phyloP scores from a whole-genome alignment of 2,888 invertebrate genomes.

The Protonemura montana region DNA sequence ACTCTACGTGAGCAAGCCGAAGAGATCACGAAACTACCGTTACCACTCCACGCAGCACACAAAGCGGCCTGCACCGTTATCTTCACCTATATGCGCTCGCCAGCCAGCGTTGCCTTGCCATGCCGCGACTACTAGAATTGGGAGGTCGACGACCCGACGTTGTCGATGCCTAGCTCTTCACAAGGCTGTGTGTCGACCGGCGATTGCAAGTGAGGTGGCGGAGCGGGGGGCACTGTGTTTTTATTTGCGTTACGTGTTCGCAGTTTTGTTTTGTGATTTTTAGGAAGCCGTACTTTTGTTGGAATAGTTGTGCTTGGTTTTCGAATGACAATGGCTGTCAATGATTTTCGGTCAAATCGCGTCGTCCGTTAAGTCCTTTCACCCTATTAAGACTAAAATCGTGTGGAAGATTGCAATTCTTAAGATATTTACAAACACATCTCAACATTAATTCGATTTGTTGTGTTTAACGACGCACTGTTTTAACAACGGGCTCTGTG shows the following conservation, averaged over 20 bases:
- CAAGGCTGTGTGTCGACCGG: neutral
- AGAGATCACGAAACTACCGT: neutral
- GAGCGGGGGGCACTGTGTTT: neutral
- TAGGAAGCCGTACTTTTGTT: too few species aligned
- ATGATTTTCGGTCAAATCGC: too few species aligned
- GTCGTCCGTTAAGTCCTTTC: too few species aligned
- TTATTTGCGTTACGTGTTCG: neutral
- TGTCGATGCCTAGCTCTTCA: neutral
- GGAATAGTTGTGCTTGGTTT: too few species aligned
- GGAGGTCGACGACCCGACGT: neutral
- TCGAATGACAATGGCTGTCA: too few species aligned
- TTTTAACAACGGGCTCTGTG: too few species aligned
- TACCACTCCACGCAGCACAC: neutral
- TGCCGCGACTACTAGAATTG: neutral
- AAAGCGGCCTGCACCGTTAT: slow-evolving; percentile 1
- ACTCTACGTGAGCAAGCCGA: neutral
- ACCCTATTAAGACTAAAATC: too few species aligned
- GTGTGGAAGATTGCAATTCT: too few species aligned
- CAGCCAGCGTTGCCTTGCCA: neutral
- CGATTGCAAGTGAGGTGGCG: neutral
- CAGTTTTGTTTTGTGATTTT: neutral
- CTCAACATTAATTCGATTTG: too few species aligned
- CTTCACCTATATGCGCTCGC: neutral
- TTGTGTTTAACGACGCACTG: too few species aligned
- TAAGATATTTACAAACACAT: too few species aligned